A percentile compares a stretch with the other conserved stretches of the same genome.
phyloP scores from a whole-genome alignment of 2,888 invertebrate genomes.

The Hydropsyche betteni region DNA sequence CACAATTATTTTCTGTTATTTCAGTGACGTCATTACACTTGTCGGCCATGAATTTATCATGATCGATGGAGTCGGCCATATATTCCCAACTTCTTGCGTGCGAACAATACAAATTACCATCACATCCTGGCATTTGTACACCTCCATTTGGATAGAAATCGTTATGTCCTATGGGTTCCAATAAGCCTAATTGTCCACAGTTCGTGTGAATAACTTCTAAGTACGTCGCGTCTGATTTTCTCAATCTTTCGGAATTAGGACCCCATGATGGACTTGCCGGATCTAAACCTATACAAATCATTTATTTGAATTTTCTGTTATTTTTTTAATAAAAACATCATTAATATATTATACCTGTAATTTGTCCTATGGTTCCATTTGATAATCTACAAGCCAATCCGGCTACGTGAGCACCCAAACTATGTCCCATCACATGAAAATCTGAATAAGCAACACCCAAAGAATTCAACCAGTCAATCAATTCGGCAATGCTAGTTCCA shows the following conservation, averaged over 20 bases:
- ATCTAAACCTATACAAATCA: constrained; percentile 57
- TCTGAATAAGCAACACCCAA: constrained; percentile 55
- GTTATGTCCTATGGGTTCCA: constrained; percentile 62
- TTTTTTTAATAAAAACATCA: neutral
- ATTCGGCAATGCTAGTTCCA: constrained; percentile 56
- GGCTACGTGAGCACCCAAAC: constrained; percentile 62
- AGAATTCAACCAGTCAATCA: constrained; percentile 55
- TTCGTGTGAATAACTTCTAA: constrained; percentile 63
- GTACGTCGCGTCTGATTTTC: constrained; percentile 58
- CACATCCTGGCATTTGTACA: constrained; percentile 59
- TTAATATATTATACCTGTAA: constrained; percentile 56
- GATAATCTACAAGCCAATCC: constrained; percentile 58
- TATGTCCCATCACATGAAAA: constrained; percentile 62
- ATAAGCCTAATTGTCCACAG: constrained; percentile 59
- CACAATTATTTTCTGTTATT: constrained; percentile 54
- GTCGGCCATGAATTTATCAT: constrained; percentile 57
- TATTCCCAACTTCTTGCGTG: constrained; percentile 58
- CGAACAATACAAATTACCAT: constrained; percentile 56
- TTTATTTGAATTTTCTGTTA: neutral
- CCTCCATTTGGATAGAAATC: constrained; percentile 61
- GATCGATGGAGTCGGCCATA: constrained; percentile 57
- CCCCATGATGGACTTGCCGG: constrained; percentile 62
- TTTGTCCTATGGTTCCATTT: constrained; percentile 56
- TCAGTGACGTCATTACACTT: constrained; percentile 55
- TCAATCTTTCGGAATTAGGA: constrained; percentile 55